Evolutionary conservation across 2,888 invertebrate genomes (phyloP), one percentile per base, ranked within the genome.

Genomic region (Hydropsyche betteni): DNA sequence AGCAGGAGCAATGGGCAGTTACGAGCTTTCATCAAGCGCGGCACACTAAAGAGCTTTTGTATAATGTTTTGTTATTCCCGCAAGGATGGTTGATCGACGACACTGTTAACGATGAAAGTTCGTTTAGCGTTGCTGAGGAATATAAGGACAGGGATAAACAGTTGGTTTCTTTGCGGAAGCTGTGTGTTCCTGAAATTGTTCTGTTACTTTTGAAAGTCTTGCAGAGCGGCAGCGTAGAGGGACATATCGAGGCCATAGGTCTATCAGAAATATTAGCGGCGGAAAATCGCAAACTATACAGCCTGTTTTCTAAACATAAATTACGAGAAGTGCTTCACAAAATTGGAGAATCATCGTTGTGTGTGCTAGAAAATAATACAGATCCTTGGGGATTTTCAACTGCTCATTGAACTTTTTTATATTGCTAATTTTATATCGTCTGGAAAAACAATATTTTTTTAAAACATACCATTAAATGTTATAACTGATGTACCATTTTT

Each of bases 71-170:
- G 52, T 84, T 95, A 8, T 97, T 98, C 83, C 95, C 96, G 3
- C 93, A 95, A 80, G 96, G 97, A 5, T 98, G 97, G 97, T 88
- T 98, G 76, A 89, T 91, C 64, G 96, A 96, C 83, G 88, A 90
- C 14, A 88, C 84, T 80, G 16, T 58, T 16, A 16, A 5, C 8
- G 24, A 58, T 58, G 58, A 58, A 8, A 16, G 5, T 58, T 10
- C 36, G 4, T 87, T 88, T 68, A 84, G 87, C 16, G 87, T 87
- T 0, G 14, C 51, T 78, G 84, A 87, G 75, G 87, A 88, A 70
- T 84, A 84, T 61, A 80, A 84, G 24, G 87, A 88, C 53, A 90
- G 95, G 80, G 84, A 86, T 7, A 90, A 91, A 80, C 94, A 96
- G 83, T 84, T 95, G 83, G 88, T 90, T 73, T 90, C 92, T 80